Conservation (phyloP, 2,797 vertebrate genomes). For the Arrhamphus sclerolepis region DNA sequence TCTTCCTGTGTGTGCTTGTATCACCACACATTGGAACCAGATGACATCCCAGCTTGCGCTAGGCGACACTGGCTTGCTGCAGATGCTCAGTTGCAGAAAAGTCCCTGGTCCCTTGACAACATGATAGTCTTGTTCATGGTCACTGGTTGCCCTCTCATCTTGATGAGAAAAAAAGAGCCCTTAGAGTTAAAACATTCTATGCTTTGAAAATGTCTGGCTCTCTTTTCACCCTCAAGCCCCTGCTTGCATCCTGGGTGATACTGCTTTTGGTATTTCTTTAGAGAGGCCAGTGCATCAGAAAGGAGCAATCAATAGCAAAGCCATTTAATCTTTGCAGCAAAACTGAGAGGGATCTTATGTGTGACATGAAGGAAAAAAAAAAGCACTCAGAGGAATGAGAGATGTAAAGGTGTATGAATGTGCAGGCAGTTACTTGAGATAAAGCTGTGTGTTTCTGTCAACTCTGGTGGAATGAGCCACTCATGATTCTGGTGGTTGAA, state of each 20-base stretch:
- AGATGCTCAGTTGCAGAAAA: constrained; percentile 55
- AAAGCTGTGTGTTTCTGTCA: constrained; percentile 34
- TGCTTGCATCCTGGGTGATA: constrained; percentile 50
- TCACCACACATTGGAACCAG: constrained; percentile 59
- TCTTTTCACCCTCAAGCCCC: constrained; percentile 36
- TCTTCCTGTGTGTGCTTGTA: constrained; percentile 21
- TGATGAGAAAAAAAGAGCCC: constrained; percentile 45
- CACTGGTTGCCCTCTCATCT: constrained; percentile 43
- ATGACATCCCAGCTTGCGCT: constrained; percentile 49
- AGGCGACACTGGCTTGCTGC: constrained; percentile 18
- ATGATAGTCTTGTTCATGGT: constrained; percentile 36
- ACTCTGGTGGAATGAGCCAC: no score
- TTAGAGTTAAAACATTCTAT: constrained; percentile 52
- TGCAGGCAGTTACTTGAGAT: constrained; percentile 48
- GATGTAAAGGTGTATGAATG: constrained; percentile 64
- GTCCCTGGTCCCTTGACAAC: constrained; percentile 45
- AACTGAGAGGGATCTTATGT: constrained; percentile 50
- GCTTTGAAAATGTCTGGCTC: constrained; percentile 40
- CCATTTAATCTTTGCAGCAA: constrained; percentile 75
- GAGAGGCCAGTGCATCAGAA: constrained; percentile 65
- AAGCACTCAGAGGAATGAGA: constrained; percentile 27
- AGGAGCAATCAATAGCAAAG: constrained; percentile 72
- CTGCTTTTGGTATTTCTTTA: constrained; percentile 67
- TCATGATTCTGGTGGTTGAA: constrained; percentile 12
- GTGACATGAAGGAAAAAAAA: constrained; percentile 39